Percentiles rank a stretch among this genome's conserved stretches.
phyloP scores from a whole-genome alignment of 2,797 vertebrate species.

The Phrynocephalus vlangalii region DNA sequence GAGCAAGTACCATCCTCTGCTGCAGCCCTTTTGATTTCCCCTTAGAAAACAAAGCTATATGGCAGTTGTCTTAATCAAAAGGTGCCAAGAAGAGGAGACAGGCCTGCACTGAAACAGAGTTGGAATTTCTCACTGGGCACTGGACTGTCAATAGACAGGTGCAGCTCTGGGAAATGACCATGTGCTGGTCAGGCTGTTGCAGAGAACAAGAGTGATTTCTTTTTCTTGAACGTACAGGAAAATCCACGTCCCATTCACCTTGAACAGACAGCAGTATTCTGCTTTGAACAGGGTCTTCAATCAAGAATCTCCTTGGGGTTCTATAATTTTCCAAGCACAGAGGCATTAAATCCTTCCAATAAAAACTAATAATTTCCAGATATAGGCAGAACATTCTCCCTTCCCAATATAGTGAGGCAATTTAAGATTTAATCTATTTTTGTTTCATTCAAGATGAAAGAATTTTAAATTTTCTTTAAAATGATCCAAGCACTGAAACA shows the following conservation, averaged over 20 bases:
- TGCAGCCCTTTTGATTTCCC: constrained; percentile 51
- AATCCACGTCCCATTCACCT: constrained; percentile 6
- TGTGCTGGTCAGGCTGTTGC: constrained; percentile 30
- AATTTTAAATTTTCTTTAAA: neutral
- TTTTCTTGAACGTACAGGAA: constrained; percentile 29
- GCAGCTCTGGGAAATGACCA: constrained; percentile 40
- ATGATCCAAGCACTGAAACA: neutral
- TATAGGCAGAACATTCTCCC: constrained; percentile 48
- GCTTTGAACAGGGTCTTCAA: neutral
- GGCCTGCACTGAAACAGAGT: constrained; percentile 32
- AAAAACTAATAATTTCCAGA: constrained; percentile 41
- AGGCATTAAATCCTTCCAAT: constrained; percentile 20
- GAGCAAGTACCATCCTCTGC: constrained; percentile 69
- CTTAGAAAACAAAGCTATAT: constrained; percentile 64
- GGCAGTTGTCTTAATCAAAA: constrained; percentile 54
- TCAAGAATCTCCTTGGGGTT: neutral
- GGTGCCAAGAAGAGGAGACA: constrained; percentile 30
- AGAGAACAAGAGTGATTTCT: constrained; percentile 35
- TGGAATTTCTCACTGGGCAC: constrained; percentile 24
- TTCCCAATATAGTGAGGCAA: constrained; percentile 38
- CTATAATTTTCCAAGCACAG: constrained; percentile 40
- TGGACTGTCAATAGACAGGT: constrained; percentile 28
- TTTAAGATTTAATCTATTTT: constrained; percentile 59
- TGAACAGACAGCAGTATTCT: constrained; percentile 11
- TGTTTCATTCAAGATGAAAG: constrained; percentile 51